A percentile compares a stretch with the other conserved stretches of the same genome.
Evolutionary conservation across 2,113 vertebrate species (phyloP).

Genomic region (Leucosticte australis): DNA sequence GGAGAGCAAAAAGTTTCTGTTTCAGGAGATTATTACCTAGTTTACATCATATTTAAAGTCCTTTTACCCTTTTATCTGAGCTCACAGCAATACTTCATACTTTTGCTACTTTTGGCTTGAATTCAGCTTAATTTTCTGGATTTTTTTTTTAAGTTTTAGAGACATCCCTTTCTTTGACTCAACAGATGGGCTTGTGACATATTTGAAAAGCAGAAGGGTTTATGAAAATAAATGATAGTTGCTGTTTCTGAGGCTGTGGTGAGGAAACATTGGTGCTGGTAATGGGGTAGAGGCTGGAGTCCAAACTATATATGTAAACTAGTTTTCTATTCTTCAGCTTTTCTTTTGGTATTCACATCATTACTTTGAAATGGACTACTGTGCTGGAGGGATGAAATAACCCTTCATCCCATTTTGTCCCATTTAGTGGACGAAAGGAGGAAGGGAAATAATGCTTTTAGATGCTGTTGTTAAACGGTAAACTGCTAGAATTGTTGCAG

Average conservation of each 20-base stretch:
- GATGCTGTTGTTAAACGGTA: not conserved
- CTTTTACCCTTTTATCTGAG: not conserved
- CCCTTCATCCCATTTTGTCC: not conserved
- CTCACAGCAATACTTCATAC: not conserved
- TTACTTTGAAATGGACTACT: not conserved
- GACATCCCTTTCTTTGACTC: not conserved
- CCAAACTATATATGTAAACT: not conserved
- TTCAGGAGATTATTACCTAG: not conserved
- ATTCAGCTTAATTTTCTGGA: not conserved
- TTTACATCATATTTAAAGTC: not conserved
- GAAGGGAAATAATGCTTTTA: not conserved
- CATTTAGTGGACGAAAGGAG: not conserved
- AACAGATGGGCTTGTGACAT: not conserved
- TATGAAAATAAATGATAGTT: not conserved
- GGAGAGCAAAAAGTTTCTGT: not conserved
- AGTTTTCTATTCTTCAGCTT: not conserved
- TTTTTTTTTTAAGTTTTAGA: not conserved
- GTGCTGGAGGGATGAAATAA: not conserved
- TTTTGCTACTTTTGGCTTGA: not conserved
- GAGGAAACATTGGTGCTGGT: not conserved
- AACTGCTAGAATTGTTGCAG: not conserved
- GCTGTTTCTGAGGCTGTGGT: not conserved
- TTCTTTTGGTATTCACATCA: not conserved
- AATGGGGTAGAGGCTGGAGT: not conserved
- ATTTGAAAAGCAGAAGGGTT: not conserved